phyloP scores from a whole-genome alignment of 2,888 invertebrate species.

The Argynnis bischoffii region DNA sequence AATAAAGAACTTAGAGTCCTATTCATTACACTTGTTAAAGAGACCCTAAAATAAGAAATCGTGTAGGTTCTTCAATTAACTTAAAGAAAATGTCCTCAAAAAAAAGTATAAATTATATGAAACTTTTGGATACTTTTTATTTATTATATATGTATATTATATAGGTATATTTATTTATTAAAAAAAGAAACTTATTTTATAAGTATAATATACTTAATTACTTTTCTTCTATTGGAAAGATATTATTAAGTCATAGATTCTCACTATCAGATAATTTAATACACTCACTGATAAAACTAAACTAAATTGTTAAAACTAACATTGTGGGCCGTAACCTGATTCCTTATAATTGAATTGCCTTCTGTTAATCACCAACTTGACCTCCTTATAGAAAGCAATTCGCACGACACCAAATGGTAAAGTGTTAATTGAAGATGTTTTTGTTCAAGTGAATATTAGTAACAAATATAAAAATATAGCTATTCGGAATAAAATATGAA shows the following conservation, averaged over 20 bases:
- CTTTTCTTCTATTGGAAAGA: too few species aligned
- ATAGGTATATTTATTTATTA: too few species aligned
- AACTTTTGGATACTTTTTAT: too few species aligned
- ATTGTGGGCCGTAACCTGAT: conserved; percentile 4
- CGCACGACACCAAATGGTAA: not conserved
- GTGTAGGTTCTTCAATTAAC: not conserved
- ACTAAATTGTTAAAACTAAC: conserved; percentile 1
- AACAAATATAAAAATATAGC: not conserved
- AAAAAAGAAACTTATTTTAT: too few species aligned
- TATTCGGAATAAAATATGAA: not conserved
- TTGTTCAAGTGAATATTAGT: too few species aligned
- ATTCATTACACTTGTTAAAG: not conserved
- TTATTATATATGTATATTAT: too few species aligned
- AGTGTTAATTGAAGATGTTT: not conserved
- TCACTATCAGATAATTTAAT: too few species aligned
- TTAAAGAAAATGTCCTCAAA: not conserved
- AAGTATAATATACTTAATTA: too few species aligned
- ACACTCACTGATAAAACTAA: not conserved
- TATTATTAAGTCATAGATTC: too few species aligned
- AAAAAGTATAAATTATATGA: too few species aligned
- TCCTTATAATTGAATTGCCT: conserved; percentile 13
- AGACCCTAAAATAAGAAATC: conserved; percentile 8
- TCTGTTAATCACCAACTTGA: conserved; percentile 20
- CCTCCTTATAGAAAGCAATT: conserved; percentile 9
- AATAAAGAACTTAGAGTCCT: too few species aligned